Conservation (phyloP, 2,888 invertebrate genomes). For the Drosophila subsilvestris region DNA sequence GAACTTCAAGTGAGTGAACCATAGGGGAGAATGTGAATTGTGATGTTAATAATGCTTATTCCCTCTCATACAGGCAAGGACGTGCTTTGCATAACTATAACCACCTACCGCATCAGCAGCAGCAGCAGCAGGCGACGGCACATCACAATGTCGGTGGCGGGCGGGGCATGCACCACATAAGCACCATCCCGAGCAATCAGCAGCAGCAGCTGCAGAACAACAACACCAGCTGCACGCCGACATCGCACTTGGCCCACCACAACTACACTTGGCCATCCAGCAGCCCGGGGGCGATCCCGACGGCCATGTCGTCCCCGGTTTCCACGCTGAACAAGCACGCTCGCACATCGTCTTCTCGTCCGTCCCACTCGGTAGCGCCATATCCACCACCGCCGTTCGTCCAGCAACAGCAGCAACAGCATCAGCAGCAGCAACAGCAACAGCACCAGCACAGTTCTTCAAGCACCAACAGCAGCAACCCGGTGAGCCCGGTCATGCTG, state of each 20-base stretch:
- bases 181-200: constrained; percentile 70
- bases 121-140: constrained; percentile 51
- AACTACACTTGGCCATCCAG: constrained; percentile 83
- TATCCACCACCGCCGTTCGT: constrained; percentile 84
- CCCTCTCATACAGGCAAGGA: constrained; percentile 84
- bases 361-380: constrained; percentile 85
- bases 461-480: constrained; percentile 76
- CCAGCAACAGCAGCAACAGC: constrained; percentile 80
- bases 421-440: constrained; percentile 58
- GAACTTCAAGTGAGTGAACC: constrained; percentile 86
- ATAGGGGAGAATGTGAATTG: background rate
- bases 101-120: constrained; percentile 69
- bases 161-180: constrained; percentile 57
- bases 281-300: constrained; percentile 50
- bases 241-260: constrained; percentile 83
- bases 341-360: constrained; percentile 88
- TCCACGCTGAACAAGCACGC: constrained; percentile 88
- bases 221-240: constrained; percentile 82
- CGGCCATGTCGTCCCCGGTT: constrained; percentile 30
- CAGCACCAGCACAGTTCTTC: constrained; percentile 58
- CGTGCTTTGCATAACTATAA: constrained; percentile 85
- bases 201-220: constrained; percentile 78
- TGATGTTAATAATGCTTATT: background rate
- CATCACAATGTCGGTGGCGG: constrained; percentile 67
- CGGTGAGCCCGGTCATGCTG: constrained; percentile 81